Base-by-base conservation (phyloP, 2,113 vertebrate genomes). In the Triplophysa dalaica region DNA sequence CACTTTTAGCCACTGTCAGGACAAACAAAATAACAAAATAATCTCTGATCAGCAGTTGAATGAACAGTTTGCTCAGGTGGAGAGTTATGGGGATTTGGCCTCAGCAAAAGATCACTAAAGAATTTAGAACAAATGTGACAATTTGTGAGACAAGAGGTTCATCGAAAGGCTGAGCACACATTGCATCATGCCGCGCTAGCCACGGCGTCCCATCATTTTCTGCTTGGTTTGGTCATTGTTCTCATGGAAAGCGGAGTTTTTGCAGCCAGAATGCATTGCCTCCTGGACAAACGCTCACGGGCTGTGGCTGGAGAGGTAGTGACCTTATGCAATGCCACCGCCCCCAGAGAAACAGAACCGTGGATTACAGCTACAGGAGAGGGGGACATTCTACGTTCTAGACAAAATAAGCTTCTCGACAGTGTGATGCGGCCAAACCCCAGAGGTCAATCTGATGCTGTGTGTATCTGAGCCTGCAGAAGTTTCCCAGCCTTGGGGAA, bases 341-440 rank as follows among this genome's bases (percentile, higher is more conserved):
- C 33, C 16, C 58, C 72, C 16, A 75, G 16, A 75, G 26, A 29
- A 21, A 75, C 21, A 58, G 38, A 48, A 41, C 56, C 14, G 7
- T 12, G 6, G 22, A 7, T 10, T 58, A 12, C 22, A 74, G 43
- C 43, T 22, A 14, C 43, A 10, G 43, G 17, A 64, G 61, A 64
- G 38, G 8, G 21, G 22, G 4, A 75, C 41, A 8, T 48, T 50
- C 58, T 21, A 13, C 14, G n/a, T 48, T 75, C 60, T 21, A 13
- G 22, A 75, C 21, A 75, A 76, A 76, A 76, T 33, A 54, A 76
- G 60, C 74, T 65, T 62, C 62, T 76, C 74, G 38, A 61, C 74
- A 76, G 12, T 52, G 17, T 76, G 38, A 73, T 29, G 56, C 9
- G n/a, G 19, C 54, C 54, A 58, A 58, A 58, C 54, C 54, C 54